These are phyloP conservation scores for Coecobrya sp. DNA, from an alignment of 2,888 invertebrate species.

Conservation along the genomic window DNA sequence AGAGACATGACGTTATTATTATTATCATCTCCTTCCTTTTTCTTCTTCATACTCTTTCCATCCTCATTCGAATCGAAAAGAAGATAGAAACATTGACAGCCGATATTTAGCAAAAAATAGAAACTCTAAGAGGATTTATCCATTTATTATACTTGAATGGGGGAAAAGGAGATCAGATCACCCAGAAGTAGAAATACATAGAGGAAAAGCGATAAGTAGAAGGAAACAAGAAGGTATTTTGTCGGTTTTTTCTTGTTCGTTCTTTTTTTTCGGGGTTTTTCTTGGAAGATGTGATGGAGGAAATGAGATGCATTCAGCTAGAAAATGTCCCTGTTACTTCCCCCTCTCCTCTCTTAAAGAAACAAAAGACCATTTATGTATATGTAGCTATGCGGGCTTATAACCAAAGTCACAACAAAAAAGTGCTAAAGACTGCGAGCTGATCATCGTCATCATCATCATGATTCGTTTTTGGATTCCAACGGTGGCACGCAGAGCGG, in stretches of 20 bases:
- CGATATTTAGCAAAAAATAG: conserved; percentile 61
- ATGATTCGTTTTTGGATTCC: conserved; percentile 60
- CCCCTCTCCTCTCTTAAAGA: background rate
- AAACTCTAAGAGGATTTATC: background rate
- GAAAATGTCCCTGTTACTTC: conserved; percentile 75
- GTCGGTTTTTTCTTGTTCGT: conserved; percentile 68
- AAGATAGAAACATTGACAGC: conserved; percentile 54
- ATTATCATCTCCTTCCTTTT: conserved; percentile 21
- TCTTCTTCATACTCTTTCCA: background rate
- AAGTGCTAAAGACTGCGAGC: conserved; percentile 68
- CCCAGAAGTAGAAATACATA: conserved; percentile 49
- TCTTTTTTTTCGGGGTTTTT: conserved; percentile 35
- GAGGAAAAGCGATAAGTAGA: conserved; percentile 40
- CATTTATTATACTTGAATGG: conserved; percentile 3
- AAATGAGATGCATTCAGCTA: conserved; percentile 78
- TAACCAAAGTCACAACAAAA: conserved; percentile 3
- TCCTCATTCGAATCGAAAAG: background rate
- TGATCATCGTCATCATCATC: conserved; percentile 26
- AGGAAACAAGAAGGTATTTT: conserved; percentile 76
- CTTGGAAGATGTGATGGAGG: conserved; percentile 62
- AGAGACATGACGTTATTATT: conserved; percentile 21
- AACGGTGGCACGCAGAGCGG: conserved; percentile 58
- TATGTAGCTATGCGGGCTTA: background rate
- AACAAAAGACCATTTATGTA: background rate
- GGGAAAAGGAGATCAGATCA: conserved; percentile 65